Evolutionary conservation across 2,113 vertebrate genomes (phyloP).

Genomic region (Neoarius graeffei): DNA sequence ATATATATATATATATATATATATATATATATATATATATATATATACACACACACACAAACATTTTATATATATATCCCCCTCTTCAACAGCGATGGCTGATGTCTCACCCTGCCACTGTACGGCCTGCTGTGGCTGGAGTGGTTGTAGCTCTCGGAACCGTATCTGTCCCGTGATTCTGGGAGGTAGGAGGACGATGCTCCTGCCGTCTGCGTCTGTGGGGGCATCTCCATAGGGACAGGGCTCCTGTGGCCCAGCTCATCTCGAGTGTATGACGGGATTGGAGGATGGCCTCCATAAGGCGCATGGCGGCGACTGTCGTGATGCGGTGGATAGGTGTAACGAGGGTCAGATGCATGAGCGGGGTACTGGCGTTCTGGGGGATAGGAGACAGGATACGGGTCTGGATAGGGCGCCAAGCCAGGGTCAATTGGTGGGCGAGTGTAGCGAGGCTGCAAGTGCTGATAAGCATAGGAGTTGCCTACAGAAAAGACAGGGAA

Average conservation of each 20-base stretch:
- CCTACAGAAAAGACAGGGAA: conserved; percentile 67
- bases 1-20: too few relatives aligned
- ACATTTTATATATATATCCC: too few relatives aligned
- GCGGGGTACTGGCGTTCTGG: conserved; percentile 83
- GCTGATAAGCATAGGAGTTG: conserved; percentile 84
- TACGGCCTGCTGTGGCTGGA: conserved; percentile 83
- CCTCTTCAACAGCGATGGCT: too few relatives aligned
- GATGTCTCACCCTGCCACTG: conserved; percentile 79
- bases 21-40: too few relatives aligned
- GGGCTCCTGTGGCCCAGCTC: conserved; percentile 86
- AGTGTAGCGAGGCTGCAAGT: conserved; percentile 80
- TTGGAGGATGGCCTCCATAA: conserved; percentile 77
- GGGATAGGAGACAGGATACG: conserved; percentile 78
- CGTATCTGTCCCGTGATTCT: conserved; percentile 83
- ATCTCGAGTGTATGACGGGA: conserved; percentile 83
- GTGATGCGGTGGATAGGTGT: conserved; percentile 83
- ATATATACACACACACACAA: too few relatives aligned
- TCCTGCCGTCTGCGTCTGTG: conserved; percentile 62
- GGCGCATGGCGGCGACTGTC: conserved; percentile 78
- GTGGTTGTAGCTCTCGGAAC: conserved; percentile 84
- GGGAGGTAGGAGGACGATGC: conserved; percentile 82
- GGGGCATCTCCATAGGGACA: conserved; percentile 85
- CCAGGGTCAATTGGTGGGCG: conserved; percentile 77
- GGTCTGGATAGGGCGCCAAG: conserved; percentile 83
- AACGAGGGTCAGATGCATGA: conserved; percentile 77